Conservation (phyloP, 1,140 invertebrate genomes). For the Matsumurasca onukii region DNA sequence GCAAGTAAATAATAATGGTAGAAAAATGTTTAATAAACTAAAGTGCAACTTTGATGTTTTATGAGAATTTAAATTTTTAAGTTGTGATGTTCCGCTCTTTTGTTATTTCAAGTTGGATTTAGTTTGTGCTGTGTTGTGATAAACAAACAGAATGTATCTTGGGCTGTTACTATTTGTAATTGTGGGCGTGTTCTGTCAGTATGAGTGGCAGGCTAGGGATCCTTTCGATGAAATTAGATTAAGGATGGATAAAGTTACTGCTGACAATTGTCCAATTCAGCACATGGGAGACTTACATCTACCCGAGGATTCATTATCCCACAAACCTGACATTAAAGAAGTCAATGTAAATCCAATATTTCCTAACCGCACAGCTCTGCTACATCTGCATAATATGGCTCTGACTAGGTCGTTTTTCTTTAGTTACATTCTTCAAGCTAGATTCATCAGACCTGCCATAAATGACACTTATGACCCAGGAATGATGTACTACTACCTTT, state of each 20-base stretch:
- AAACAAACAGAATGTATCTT: no score
- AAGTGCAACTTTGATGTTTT: no score
- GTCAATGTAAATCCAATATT: constrained; percentile 94
- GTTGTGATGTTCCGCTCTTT: no score
- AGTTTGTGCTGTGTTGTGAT: no score
- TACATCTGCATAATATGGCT: constrained; percentile 96
- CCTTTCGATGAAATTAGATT: constrained; percentile 83
- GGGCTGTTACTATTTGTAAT: no score
- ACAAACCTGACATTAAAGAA: constrained; percentile 92
- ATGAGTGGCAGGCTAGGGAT: constrained; percentile 86
- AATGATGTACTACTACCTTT: constrained; percentile 98
- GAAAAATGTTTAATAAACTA: no score
- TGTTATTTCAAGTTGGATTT: no score
- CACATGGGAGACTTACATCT: constrained; percentile 83
- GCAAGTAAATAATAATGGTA: no score
- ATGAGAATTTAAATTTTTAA: no score
- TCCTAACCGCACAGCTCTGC: constrained; percentile 87
- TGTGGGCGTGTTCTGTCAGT: constrained; percentile 60
- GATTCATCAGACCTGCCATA: constrained; percentile 84
- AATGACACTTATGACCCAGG: constrained; percentile 94
- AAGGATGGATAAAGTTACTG: constrained; percentile 75
- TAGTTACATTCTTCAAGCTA: constrained; percentile 91
- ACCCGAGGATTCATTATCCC: constrained; percentile 80
- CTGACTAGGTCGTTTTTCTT: constrained; percentile 92
- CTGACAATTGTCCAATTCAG: constrained; percentile 86